Percentiles rank a stretch among this genome's conserved stretches.
Conservation (phyloP, 2,113 vertebrate species). For the Girardinichthys multiradiatus region DNA sequence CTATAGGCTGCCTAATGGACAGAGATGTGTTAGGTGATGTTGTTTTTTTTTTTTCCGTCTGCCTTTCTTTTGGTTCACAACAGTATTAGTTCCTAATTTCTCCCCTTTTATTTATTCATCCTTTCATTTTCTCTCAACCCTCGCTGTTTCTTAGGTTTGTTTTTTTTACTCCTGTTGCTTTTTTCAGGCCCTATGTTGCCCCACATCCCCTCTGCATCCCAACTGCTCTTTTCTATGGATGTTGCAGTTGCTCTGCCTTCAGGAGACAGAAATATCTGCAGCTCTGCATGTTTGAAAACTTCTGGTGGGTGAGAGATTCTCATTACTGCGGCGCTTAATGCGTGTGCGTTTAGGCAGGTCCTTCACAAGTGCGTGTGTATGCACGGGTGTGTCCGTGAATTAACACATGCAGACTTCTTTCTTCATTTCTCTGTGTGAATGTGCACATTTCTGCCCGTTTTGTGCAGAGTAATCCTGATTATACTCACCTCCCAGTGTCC, state of each 20-base stretch:
- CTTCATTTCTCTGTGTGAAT: constrained; percentile 19
- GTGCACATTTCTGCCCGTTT: constrained; percentile 29
- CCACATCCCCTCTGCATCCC: constrained; percentile 23
- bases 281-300: constrained; percentile 70
- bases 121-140: constrained; percentile 65
- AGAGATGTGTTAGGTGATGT: constrained; percentile 47
- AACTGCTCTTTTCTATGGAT: constrained; percentile 55
- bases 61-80: constrained; percentile 39
- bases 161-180: constrained; percentile 38
- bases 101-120: constrained; percentile 75
- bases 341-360: constrained; percentile 7
- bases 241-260: constrained; percentile 64
- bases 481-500: constrained; percentile 72
- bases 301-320: constrained; percentile 67
- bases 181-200: constrained; percentile 37
- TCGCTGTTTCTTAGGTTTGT: constrained; percentile 30
- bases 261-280: constrained; percentile 70
- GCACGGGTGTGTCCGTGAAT: neutral
- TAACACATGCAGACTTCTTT: constrained; percentile 29
- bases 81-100: constrained; percentile 65
- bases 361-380: constrained; percentile 6
- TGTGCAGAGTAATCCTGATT: constrained; percentile 73
- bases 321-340: constrained; percentile 48
- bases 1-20: constrained; percentile 60
- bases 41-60: constrained; percentile 30